These are phyloP conservation scores for Zosterops borbonicus DNA, from an alignment of 2,113 vertebrate genomes.

Conservation along the genomic window DNA sequence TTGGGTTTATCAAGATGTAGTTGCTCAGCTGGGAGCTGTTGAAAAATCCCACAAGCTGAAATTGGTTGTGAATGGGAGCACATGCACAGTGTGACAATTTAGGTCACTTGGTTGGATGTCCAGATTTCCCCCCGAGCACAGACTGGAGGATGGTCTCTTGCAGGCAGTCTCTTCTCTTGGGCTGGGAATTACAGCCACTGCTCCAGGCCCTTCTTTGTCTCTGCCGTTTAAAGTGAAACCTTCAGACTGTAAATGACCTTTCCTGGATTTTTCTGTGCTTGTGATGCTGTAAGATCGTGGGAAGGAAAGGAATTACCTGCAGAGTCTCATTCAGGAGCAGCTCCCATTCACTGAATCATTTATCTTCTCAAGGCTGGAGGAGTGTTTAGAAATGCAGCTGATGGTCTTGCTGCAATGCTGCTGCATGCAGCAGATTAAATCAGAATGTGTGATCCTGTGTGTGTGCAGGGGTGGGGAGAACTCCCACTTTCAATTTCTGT, in stretches of 20 bases:
- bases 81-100: not conserved
- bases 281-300: not conserved
- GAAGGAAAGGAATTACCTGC: constrained; percentile 14
- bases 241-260: not conserved
- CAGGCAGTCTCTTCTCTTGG: not conserved
- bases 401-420: not conserved
- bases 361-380: not conserved
- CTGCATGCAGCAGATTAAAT: not conserved
- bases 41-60: constrained; percentile 12
- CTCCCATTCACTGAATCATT: not conserved
- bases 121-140: not conserved
- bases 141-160: not conserved
- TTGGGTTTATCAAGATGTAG: constrained; percentile 24
- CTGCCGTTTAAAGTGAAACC: not conserved
- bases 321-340: not conserved
- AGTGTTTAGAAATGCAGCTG: not conserved
- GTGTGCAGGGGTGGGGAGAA: not conserved
- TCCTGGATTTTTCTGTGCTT: not conserved
- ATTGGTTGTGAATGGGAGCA: not conserved
- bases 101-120: constrained; percentile 27
- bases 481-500: not conserved
- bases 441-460: not conserved
- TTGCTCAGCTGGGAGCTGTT: constrained; percentile 46
- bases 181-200: not conserved
- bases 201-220: not conserved